Conservation (phyloP, 2,888 invertebrate genomes). For the Parnassius apollo region DNA sequence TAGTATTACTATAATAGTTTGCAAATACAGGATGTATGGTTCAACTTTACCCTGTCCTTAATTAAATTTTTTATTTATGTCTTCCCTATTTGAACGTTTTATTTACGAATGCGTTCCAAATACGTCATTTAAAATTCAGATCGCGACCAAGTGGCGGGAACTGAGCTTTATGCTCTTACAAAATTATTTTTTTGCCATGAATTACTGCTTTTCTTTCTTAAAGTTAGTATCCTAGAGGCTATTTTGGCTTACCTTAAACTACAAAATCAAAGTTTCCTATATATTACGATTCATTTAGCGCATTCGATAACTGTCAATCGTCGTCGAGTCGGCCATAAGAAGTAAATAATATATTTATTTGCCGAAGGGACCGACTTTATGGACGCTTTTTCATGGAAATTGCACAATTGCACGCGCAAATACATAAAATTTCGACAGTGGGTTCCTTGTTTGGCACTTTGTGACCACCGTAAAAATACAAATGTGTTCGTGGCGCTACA, state of each 20-base stretch:
- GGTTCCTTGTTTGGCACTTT: conserved; percentile 31
- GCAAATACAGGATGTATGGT: not conserved
- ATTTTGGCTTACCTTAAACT: conserved; percentile 26
- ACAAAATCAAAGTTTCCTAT: conserved; percentile 37
- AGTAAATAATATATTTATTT: conserved; percentile 64
- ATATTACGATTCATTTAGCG: conserved; percentile 62
- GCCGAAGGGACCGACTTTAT: conserved; percentile 55
- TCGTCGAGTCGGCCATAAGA: conserved; percentile 51
- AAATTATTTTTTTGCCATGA: conserved; percentile 37
- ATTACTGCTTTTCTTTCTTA: conserved; percentile 31
- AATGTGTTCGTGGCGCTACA: conserved; percentile 17
- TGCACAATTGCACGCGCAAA: conserved; percentile 47
- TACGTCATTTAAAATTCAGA: conserved; percentile 68
- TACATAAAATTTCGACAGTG: conserved; percentile 38
- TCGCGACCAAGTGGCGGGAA: conserved; percentile 60
- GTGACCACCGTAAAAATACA: conserved; percentile 16
- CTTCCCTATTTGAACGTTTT: conserved; percentile 39
- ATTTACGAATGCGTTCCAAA: conserved; percentile 59
- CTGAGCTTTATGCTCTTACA: conserved; percentile 55
- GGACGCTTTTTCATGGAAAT: conserved; percentile 59
- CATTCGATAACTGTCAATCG: conserved; percentile 69
- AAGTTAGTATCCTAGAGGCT: conserved; percentile 22
- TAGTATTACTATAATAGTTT: no score
- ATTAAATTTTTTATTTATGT: not conserved
- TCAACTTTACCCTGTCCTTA: not conserved